phyloP scores from a whole-genome alignment of 2,797 vertebrate genomes.

The Eidolon dupreanum region DNA sequence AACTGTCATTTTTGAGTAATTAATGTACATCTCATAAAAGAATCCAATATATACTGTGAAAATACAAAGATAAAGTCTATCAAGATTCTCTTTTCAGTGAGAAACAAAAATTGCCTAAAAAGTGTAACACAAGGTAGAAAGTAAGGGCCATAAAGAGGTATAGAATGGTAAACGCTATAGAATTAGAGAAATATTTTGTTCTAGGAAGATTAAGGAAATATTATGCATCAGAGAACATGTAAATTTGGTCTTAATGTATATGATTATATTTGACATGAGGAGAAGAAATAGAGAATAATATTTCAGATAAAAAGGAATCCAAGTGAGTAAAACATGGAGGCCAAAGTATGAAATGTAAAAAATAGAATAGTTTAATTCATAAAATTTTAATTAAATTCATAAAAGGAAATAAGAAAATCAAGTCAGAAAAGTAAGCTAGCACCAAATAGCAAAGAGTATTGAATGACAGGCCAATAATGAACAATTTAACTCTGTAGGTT shows the following conservation, averaged over 20 bases:
- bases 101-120: background rate
- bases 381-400: background rate
- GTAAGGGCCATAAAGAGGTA: background rate
- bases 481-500: background rate
- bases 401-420: background rate
- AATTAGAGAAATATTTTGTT: background rate
- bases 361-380: background rate
- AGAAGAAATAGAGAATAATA: background rate
- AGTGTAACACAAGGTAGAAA: background rate
- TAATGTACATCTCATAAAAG: background rate
- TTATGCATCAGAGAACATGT: background rate
- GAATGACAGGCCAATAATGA: background rate
- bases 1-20: background rate
- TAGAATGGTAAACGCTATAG: background rate
- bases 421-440: background rate
- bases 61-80: background rate
- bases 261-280: background rate
- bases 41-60: background rate
- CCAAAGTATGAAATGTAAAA: background rate
- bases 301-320: background rate
- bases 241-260: background rate
- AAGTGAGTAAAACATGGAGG: background rate
- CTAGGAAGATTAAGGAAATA: background rate
- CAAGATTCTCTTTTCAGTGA: background rate
- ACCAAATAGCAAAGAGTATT: background rate